A percentile compares a stretch with the other conserved stretches of the same genome.
These are phyloP conservation scores for Apogon talboti DNA, from an alignment of 2,797 vertebrate genomes.

Conservation along the genomic window DNA sequence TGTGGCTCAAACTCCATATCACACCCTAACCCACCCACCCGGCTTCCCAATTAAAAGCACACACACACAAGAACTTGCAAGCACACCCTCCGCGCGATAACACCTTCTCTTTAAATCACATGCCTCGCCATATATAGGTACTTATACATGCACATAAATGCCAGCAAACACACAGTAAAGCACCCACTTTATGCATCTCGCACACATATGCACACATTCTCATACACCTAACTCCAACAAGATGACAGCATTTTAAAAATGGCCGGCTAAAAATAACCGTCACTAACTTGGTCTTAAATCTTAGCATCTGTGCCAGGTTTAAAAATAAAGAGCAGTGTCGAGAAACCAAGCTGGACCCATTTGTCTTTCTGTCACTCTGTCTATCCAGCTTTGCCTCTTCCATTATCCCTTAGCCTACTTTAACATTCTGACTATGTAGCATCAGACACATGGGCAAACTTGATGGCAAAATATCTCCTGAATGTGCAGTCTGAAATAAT, in stretches of 20 bases:
- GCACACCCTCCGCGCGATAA: constrained; percentile 26
- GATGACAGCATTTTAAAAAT: constrained; percentile 84
- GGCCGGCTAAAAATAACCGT: constrained; percentile 89
- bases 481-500: constrained; percentile 40
- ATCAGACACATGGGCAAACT: constrained; percentile 38
- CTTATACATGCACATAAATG: constrained; percentile 26
- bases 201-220: constrained; percentile 24
- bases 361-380: constrained; percentile 83
- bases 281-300: constrained; percentile 89
- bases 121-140: constrained; percentile 14
- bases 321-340: constrained; percentile 88
- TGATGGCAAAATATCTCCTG: constrained; percentile 38
- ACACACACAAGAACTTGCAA: constrained; percentile 20
- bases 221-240: constrained; percentile 69
- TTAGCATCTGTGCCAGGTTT: constrained; percentile 85
- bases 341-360: constrained; percentile 81
- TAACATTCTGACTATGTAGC: constrained; percentile 61
- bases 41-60: constrained; percentile 64
- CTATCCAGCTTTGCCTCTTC: constrained; percentile 71
- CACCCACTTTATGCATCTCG: constrained; percentile 36
- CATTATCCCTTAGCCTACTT: constrained; percentile 65
- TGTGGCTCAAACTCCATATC: constrained; percentile 69
- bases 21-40: constrained; percentile 68
- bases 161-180: constrained; percentile 45
- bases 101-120: constrained; percentile 25